These are phyloP conservation scores for Saccopteryx bilineata DNA, from an alignment of 2,113 vertebrate genomes.

Conservation along the genomic window DNA sequence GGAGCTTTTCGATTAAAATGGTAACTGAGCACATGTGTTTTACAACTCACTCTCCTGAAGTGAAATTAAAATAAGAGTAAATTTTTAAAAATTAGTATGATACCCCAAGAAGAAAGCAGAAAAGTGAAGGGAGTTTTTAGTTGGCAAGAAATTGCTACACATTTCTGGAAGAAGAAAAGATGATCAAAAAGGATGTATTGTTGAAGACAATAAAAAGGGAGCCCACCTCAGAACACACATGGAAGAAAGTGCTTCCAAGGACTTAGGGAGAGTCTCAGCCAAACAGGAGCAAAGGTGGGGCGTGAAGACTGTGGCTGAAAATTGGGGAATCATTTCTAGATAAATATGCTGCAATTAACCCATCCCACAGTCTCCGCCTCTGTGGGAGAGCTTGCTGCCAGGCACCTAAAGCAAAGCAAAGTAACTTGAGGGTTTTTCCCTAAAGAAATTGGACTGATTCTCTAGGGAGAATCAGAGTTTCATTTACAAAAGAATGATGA, in stretches of 20 bases:
- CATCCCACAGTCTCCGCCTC: neutral
- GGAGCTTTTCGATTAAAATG: neutral
- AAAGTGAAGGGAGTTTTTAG: neutral
- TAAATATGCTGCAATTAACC: neutral
- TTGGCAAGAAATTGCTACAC: neutral
- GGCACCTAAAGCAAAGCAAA: neutral
- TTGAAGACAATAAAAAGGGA: neutral
- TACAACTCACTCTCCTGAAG: neutral
- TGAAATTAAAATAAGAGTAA: neutral
- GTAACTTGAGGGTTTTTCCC: neutral
- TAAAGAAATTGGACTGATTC: neutral
- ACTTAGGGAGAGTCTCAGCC: neutral
- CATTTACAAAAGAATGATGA: neutral
- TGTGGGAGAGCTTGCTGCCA: neutral
- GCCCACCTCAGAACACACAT: neutral
- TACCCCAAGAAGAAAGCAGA: neutral
- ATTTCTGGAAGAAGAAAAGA: conserved; percentile 7
- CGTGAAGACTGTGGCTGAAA: neutral
- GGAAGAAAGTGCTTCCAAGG: neutral
- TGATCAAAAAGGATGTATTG: neutral
- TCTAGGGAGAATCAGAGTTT: neutral
- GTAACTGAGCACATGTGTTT: neutral
- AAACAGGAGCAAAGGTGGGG: no score
- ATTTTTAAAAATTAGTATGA: neutral
- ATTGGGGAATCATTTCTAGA: neutral